Percentiles rank a stretch among this genome's conserved stretches.
phyloP scores from a whole-genome alignment of 2,888 invertebrate species.

The Caprella mutica region DNA sequence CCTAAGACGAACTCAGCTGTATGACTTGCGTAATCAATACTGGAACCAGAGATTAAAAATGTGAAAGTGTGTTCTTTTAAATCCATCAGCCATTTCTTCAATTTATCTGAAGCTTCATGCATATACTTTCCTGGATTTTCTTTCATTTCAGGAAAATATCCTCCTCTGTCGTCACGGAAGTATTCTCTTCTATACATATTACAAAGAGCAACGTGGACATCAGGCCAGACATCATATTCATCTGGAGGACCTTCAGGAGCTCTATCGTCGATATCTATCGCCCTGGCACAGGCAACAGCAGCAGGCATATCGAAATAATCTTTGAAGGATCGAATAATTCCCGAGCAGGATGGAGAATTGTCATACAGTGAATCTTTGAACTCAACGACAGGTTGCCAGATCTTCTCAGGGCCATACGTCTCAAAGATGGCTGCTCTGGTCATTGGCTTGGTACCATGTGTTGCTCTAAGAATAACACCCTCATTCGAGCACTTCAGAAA shows the following conservation, averaged over 20 bases:
- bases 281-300: constrained; percentile 52
- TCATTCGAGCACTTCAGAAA: constrained; percentile 51
- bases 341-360: constrained; percentile 27
- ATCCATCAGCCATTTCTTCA: constrained; percentile 41
- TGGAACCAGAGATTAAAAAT: constrained; percentile 61
- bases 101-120: constrained; percentile 37
- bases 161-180: constrained; percentile 44
- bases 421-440: constrained; percentile 45
- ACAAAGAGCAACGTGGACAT: constrained; percentile 51
- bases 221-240: constrained; percentile 52
- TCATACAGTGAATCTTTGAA: constrained; percentile 27
- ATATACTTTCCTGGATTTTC: constrained; percentile 50
- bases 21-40: constrained; percentile 56
- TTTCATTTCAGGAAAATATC: constrained; percentile 47
- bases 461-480: constrained; percentile 53
- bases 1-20: constrained; percentile 55
- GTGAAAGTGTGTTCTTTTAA: constrained; percentile 45
- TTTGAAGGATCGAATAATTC: constrained; percentile 49
- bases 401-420: constrained; percentile 48
- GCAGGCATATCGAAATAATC: constrained; percentile 64
- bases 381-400: constrained; percentile 27
- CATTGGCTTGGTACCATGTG: constrained; percentile 52
- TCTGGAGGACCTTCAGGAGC: constrained; percentile 39
- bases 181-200: constrained; percentile 47
- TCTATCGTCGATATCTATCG: constrained; percentile 44